These are phyloP conservation scores for Oryctes rhinoceros DNA, from an alignment of 1,140 invertebrate genomes.

Conservation along the genomic window DNA sequence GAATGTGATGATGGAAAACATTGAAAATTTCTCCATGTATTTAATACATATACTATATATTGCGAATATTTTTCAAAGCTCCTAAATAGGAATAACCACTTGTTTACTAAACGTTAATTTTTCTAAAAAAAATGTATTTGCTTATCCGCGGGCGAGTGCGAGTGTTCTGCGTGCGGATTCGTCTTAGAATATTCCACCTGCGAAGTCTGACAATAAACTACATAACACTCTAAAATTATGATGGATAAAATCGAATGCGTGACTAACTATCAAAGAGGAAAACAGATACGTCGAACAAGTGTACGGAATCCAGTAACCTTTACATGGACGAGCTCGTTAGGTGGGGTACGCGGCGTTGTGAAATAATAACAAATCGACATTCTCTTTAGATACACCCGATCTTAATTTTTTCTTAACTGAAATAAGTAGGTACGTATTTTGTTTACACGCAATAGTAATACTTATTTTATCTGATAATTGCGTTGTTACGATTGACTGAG, in stretches of 20 bases:
- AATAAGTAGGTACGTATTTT: neutral
- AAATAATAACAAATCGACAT: slow-evolving; percentile 4
- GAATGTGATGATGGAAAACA: no score
- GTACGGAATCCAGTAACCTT: slow-evolving; percentile 30
- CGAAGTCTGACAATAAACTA: neutral
- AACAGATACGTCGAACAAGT: slow-evolving; percentile 1
- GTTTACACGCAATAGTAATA: neutral
- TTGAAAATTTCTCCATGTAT: no score
- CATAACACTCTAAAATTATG: slow-evolving; percentile 22
- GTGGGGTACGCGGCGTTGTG: neutral
- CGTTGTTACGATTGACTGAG: no score
- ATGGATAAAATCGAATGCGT: slow-evolving; percentile 23
- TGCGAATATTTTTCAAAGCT: no score
- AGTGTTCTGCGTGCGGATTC: neutral
- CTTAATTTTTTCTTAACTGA: neutral
- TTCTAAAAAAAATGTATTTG: neutral
- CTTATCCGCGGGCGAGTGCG: no score
- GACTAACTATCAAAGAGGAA: slow-evolving; percentile 4
- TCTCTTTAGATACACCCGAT: slow-evolving; percentile 5
- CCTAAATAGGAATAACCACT: neutral
- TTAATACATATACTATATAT: no score
- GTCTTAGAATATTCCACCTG: neutral
- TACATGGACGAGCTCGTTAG: slow-evolving; percentile 8
- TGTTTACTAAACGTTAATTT: neutral
- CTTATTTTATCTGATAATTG: neutral